Evolutionary conservation across 2,888 invertebrate genomes (phyloP).

Genomic region (Meta bourneti): DNA sequence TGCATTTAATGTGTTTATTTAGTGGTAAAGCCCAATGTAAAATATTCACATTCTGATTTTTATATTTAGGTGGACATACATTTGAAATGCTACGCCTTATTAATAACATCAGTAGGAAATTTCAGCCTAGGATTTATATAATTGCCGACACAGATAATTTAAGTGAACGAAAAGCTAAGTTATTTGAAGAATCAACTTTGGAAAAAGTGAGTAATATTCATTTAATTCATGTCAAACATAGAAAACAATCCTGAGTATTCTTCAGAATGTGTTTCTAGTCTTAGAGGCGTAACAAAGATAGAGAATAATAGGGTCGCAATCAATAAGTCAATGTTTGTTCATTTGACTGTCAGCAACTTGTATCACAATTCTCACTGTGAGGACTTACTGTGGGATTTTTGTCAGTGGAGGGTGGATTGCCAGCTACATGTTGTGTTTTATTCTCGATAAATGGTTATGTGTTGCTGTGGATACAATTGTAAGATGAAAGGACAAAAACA

Average conservation of each 20-base stretch:
- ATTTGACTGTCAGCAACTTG: neutral
- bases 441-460: no score
- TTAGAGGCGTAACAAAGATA: neutral
- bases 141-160: constrained; percentile 89
- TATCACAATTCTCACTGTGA: neutral
- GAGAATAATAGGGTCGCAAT: neutral
- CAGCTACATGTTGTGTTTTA: no score
- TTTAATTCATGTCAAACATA: neutral
- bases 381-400: no score
- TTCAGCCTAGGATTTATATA: constrained; percentile 88
- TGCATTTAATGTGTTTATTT: no score
- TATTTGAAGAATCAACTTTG: constrained; percentile 49
- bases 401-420: no score
- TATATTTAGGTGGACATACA: constrained; percentile 90
- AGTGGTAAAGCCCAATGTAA: no score
- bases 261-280: neutral
- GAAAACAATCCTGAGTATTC: neutral
- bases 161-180: constrained; percentile 86
- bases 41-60: no score
- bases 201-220: constrained; percentile 4
- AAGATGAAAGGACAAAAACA: no score
- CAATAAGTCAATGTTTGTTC: neutral
- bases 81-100: constrained; percentile 93
- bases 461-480: no score
- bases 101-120: constrained; percentile 83